These are phyloP conservation scores for Dolomedes plantarius DNA, from an alignment of 2,888 invertebrate species.

Conservation along the genomic window DNA sequence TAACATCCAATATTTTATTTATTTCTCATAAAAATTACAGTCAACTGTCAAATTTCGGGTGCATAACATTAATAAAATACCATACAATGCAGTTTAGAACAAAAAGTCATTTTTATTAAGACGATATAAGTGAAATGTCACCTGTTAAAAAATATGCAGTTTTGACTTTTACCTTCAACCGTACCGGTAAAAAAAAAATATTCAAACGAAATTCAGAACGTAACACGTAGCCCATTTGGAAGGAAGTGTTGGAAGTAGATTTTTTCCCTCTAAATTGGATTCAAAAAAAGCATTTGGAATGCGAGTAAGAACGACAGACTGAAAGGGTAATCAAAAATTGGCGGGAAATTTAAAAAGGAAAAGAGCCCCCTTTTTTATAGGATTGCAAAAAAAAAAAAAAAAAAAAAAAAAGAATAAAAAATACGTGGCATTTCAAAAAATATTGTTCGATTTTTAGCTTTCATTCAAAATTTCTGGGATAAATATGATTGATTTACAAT, in stretches of 20 bases:
- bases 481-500: conserved; percentile 7
- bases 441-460: neutral
- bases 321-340: conserved; percentile 12
- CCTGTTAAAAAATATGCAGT: neutral
- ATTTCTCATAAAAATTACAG: too few relatives aligned
- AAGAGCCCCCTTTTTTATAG: neutral
- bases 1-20: too few relatives aligned
- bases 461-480: neutral
- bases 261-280: conserved; percentile 8
- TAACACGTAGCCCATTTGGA: neutral
- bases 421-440: neutral
- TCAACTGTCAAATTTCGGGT: too few relatives aligned
- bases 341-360: neutral
- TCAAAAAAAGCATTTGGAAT: neutral
- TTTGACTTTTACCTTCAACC: neutral
- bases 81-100: too few relatives aligned
- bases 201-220: neutral
- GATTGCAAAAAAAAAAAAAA: neutral
- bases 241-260: neutral
- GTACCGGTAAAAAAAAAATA: neutral
- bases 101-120: too few relatives aligned
- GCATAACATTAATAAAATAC: too few relatives aligned
- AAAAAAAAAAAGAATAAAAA: neutral
- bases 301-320: neutral
- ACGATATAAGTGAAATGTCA: neutral